phyloP scores from a whole-genome alignment of 2,797 vertebrate species.

The Bryconaethiops microstoma region DNA sequence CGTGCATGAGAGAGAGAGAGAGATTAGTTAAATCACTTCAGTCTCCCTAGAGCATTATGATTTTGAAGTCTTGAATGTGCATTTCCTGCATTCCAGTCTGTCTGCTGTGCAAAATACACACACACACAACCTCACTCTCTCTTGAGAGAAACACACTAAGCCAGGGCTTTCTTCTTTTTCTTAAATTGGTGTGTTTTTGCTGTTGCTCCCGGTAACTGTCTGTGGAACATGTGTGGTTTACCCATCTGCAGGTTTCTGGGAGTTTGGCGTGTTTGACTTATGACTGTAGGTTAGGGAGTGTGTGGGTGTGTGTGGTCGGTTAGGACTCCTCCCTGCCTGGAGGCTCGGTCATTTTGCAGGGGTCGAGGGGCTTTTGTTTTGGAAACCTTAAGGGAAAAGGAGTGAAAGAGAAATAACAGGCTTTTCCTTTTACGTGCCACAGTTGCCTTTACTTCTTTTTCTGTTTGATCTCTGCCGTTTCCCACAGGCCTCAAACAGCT shows the following conservation, averaged over 20 bases:
- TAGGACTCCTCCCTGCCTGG: conserved; percentile 13
- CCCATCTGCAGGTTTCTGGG: conserved; percentile 12
- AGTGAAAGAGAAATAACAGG: background rate
- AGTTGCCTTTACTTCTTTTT: background rate
- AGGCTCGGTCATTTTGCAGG: background rate
- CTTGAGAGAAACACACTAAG: background rate
- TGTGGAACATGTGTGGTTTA: conserved; percentile 43
- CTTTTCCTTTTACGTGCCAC: conserved; percentile 3
- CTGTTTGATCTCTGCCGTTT: background rate
- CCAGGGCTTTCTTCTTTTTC: background rate
- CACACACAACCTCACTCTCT: background rate
- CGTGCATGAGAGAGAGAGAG: background rate
- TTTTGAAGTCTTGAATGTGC: conserved; percentile 8
- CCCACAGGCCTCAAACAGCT: background rate
- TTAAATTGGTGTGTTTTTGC: background rate
- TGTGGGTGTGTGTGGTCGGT: conserved; percentile 20
- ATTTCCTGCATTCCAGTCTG: conserved; percentile 18
- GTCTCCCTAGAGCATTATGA: background rate
- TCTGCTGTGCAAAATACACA: background rate
- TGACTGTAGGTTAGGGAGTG: conserved; percentile 1
- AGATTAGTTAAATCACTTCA: background rate
- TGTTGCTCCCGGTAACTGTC: conserved; percentile 42
- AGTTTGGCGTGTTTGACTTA: conserved; percentile 25
- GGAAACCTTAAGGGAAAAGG: conserved; percentile 9
- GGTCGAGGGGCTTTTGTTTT: conserved; percentile 19